phyloP scores from a whole-genome alignment of 2,888 invertebrate species.

The Nomada ferruginata region DNA sequence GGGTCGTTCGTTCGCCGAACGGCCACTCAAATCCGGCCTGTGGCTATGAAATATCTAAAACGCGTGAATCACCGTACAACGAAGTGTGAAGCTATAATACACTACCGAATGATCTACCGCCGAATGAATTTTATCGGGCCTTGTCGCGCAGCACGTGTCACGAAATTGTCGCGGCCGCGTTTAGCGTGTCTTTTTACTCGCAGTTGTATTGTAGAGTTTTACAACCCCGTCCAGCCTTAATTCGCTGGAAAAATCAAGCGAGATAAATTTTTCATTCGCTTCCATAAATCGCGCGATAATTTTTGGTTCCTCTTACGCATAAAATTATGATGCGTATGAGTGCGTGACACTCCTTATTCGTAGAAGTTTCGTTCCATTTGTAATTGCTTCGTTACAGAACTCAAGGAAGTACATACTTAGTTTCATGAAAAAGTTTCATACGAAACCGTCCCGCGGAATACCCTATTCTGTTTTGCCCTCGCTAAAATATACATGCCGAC shows the following conservation, averaged over 20 bases:
- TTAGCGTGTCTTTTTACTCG: neutral
- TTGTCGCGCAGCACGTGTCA: constrained; percentile 36
- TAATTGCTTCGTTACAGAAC: neutral
- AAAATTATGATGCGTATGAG: constrained; percentile 4
- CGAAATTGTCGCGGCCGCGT: constrained; percentile 16
- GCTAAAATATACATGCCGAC: too few species aligned
- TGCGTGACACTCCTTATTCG: neutral
- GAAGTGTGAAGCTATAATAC: constrained; percentile 25
- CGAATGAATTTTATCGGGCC: constrained; percentile 34
- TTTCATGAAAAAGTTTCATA: too few species aligned
- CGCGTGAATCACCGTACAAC: constrained; percentile 49
- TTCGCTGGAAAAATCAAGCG: neutral
- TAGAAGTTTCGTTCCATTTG: neutral
- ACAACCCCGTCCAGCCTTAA: neutral
- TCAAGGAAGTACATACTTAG: too few species aligned
- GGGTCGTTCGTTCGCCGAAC: neutral
- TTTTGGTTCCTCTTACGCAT: constrained; percentile 8
- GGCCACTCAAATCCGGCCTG: neutral
- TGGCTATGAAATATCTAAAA: constrained; percentile 23
- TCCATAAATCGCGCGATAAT: constrained; percentile 16
- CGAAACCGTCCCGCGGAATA: too few species aligned
- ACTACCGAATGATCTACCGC: neutral
- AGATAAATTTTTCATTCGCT: constrained; percentile 1
- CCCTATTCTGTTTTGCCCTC: too few species aligned
- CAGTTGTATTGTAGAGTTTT: neutral